A percentile compares a stretch with the other conserved stretches of the same genome.
These are phyloP conservation scores for Drosophila athabasca DNA, from an alignment of 1,140 invertebrate genomes.

Conservation along the genomic window DNA sequence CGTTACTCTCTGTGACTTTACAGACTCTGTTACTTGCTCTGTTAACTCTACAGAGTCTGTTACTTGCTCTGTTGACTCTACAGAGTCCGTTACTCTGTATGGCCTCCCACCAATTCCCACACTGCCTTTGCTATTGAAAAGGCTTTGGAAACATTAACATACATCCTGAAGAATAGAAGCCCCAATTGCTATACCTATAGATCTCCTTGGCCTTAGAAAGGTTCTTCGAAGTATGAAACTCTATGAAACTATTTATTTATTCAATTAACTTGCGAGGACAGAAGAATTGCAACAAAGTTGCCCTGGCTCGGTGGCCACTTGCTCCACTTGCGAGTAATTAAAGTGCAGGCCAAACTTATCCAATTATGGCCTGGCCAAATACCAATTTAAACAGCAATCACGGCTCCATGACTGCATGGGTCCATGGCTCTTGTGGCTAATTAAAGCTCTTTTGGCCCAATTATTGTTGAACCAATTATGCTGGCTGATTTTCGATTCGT, in stretches of 20 bases:
- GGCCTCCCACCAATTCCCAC: too few relatives aligned
- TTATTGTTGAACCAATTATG: slow-evolving; percentile 30
- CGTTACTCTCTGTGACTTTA: too few relatives aligned
- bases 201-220: too few relatives aligned
- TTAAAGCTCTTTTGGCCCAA: slow-evolving; percentile 1
- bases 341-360: slow-evolving; percentile 14
- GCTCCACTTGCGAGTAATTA: slow-evolving; percentile 21
- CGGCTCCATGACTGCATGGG: neutral
- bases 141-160: too few relatives aligned
- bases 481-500: slow-evolving; percentile 30
- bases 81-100: too few relatives aligned
- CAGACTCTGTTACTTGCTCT: too few relatives aligned
- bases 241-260: neutral
- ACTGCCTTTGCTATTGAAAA: too few relatives aligned
- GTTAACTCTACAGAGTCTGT: too few relatives aligned
- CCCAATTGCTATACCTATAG: too few relatives aligned
- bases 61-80: too few relatives aligned
- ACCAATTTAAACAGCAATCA: slow-evolving; percentile 30
- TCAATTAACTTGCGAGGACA: slow-evolving; percentile 1
- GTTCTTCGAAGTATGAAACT: too few relatives aligned
- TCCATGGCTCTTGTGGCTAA: slow-evolving; percentile 6
- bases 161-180: too few relatives aligned
- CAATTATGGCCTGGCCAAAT: slow-evolving; percentile 13
- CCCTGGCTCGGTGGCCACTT: slow-evolving; percentile 5
- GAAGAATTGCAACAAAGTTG: slow-evolving; percentile 13